Base-by-base conservation (phyloP, 2,888 invertebrate genomes). In the Fragum fragum region DNA sequence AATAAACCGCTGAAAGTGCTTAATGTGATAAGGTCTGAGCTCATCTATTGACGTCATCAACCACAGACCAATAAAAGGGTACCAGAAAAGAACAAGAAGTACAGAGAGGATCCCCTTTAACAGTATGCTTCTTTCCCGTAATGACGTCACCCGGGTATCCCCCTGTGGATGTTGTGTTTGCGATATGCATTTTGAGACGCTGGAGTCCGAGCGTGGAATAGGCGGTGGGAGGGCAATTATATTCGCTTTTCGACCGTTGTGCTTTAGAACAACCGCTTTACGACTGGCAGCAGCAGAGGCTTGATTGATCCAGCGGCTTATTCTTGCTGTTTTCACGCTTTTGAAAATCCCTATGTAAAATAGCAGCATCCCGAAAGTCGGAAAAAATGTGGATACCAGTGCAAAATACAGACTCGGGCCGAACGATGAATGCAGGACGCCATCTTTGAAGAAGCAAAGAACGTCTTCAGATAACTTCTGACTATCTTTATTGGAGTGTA, bases 251-350 rank as follows among this genome's bases (percentile, higher is more conserved):
- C 66, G 0, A 26, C 66, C 66, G 42, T 66, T 42, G 7, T 39
- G 2, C 36, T 42, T 39, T 32, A 66, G 11, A 7, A 66, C 23
- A 23, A 42, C 23, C 14, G 66, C 42, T 26, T 66, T 66, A 14
- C 66, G 18, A 23, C 26, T 42, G 5, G 66, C 66, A 14, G 28
- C 66, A 7, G 26, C 66, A 6, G 66, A 39, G 5, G 66, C 66
- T 23, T 66, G 66, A 42, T 66, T 66, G 66, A 66, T 66, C 66
- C 66, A 66, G 9, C 66, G 66, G 23, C 42, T 66, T 9, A 66
- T 66, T 21, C 66, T 66, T 7, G 66, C 66, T 9, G 39, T 42
- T 26, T 42, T 66, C 11, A 66, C 66, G 26, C 23, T 42, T 11
- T 18, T 39, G 26, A 42, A 66, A 11, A 66, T 42, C 11, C 14